A percentile compares a stretch with the other conserved stretches of the same genome.
phyloP scores from a whole-genome alignment of 2,888 invertebrate genomes.

The Glomeris marginata region DNA sequence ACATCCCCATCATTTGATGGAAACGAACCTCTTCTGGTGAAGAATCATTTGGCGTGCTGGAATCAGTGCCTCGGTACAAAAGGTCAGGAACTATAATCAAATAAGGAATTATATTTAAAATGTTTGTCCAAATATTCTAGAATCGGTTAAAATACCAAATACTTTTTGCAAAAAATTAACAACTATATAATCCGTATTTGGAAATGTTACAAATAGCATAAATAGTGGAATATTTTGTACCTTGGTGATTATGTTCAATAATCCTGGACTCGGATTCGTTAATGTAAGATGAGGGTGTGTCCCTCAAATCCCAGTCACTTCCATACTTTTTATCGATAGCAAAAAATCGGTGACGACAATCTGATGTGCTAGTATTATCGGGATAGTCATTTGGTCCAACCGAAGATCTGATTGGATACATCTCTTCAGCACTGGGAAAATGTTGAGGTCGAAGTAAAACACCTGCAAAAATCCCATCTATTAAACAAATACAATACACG shows the following conservation, averaged over 20 bases:
- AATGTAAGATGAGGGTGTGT: constrained; percentile 2
- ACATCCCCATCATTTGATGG: too few relatives aligned
- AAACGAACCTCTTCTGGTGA: constrained; percentile 7
- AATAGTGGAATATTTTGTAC: not conserved
- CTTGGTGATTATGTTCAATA: constrained; percentile 7
- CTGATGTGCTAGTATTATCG: too few relatives aligned
- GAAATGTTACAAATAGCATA: not conserved
- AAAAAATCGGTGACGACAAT: constrained; percentile 1
- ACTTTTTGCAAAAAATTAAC: too few relatives aligned
- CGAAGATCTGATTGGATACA: constrained; percentile 9
- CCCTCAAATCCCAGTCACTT: constrained; percentile 10
- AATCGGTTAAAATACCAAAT: too few relatives aligned
- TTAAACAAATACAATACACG: too few relatives aligned
- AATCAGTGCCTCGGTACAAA: constrained; percentile 10
- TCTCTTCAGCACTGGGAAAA: constrained; percentile 11
- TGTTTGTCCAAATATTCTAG: too few relatives aligned
- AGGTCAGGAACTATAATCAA: constrained; percentile 9
- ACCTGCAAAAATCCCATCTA: not conserved
- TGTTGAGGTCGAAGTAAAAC: constrained; percentile 9
- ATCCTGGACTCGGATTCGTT: constrained; percentile 1
- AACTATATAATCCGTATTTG: not conserved
- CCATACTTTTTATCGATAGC: constrained; percentile 8
- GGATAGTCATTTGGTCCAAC: constrained; percentile 5
- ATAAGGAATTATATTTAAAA: not conserved
- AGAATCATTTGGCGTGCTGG: constrained; percentile 10